A percentile compares a stretch with the other conserved stretches of the same genome.
phyloP scores from a whole-genome alignment of 2,888 invertebrate species.

The Pyrrhia umbra region DNA sequence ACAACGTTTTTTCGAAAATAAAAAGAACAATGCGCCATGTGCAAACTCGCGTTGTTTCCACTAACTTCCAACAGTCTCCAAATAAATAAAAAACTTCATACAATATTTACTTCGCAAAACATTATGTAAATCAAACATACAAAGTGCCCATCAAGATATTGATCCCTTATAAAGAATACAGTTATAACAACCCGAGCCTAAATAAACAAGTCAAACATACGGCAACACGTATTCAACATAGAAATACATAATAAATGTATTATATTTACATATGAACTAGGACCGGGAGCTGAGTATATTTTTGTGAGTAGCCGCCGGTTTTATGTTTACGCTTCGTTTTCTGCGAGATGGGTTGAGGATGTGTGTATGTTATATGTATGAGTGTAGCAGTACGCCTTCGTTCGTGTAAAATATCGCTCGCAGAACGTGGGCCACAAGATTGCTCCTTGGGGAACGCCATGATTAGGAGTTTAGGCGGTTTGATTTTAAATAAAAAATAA shows the following conservation, averaged over 20 bases:
- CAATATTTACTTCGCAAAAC: conserved; percentile 51
- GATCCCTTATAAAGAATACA: conserved; percentile 63
- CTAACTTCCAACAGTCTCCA: conserved; percentile 2
- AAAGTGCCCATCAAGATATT: conserved; percentile 59
- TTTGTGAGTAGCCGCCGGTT: conserved; percentile 57
- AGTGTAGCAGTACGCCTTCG: conserved; percentile 14
- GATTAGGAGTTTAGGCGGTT: neutral
- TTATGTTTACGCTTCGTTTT: conserved; percentile 56
- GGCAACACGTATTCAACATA: conserved; percentile 58
- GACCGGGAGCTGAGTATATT: conserved; percentile 52
- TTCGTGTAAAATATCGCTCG: conserved; percentile 21
- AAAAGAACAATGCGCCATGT: conserved; percentile 1
- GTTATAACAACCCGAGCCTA: conserved; percentile 57
- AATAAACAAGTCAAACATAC: conserved; percentile 61
- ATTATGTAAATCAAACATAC: conserved; percentile 50
- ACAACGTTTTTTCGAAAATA: neutral
- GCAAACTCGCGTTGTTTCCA: neutral
- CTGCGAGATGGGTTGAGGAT: conserved; percentile 40
- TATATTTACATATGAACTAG: conserved; percentile 61
- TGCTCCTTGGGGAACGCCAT: conserved; percentile 19
- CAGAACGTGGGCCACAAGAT: conserved; percentile 18
- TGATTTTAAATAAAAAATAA: too few species aligned
- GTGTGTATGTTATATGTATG: conserved; percentile 36
- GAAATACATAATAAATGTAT: conserved; percentile 59
- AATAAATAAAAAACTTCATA: conserved; percentile 42